These are phyloP conservation scores for Gymnopithys bicolor DNA, from an alignment of 2,797 vertebrate genomes.

Conservation along the genomic window DNA sequence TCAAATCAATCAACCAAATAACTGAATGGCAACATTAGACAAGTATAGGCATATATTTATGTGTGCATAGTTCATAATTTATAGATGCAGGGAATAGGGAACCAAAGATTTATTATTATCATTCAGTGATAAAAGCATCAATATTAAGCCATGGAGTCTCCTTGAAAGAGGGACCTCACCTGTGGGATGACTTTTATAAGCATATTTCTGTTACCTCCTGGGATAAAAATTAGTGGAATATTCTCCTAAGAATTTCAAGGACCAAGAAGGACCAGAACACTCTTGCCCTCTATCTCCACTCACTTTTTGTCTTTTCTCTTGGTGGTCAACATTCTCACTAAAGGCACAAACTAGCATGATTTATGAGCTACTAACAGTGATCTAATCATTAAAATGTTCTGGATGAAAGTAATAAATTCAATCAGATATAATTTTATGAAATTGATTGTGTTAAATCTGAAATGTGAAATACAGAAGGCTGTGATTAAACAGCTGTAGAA, in stretches of 20 bases:
- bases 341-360: neutral
- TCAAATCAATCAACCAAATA: neutral
- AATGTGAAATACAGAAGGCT: neutral
- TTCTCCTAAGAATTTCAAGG: neutral
- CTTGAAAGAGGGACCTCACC: neutral
- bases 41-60: neutral
- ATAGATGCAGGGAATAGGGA: neutral
- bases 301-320: neutral
- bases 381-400: neutral
- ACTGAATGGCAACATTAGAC: neutral
- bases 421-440: neutral
- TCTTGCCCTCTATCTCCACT: neutral
- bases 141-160: neutral
- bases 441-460: neutral
- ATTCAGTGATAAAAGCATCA: neutral
- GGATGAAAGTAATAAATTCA: neutral
- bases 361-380: neutral
- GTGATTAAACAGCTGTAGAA: constrained; percentile 1
- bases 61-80: neutral
- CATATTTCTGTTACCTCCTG: neutral
- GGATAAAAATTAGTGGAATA: neutral
- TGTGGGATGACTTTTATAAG: neutral
- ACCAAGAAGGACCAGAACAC: neutral
- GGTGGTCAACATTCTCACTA: neutral
- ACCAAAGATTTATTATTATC: neutral